phyloP scores from a whole-genome alignment of 2,888 invertebrate species.

The Abrostola tripartita region DNA sequence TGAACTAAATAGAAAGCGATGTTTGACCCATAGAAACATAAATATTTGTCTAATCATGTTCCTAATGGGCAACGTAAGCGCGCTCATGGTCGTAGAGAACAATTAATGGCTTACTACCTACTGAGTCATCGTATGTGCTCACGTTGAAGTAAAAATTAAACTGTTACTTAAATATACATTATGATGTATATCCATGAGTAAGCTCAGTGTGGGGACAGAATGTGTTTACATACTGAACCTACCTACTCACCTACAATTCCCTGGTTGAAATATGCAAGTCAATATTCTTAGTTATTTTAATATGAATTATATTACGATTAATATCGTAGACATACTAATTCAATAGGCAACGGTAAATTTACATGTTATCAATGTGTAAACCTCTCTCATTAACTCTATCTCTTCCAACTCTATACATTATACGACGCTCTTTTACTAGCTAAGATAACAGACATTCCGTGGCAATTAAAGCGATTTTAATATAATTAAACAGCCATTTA shows the following conservation, averaged over 20 bases:
- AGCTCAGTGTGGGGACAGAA: too few species aligned
- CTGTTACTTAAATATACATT: constrained; percentile 46
- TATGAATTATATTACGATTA: too few species aligned
- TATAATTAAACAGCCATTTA: constrained; percentile 14
- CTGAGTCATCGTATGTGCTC: constrained; percentile 43
- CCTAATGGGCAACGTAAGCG: constrained; percentile 61
- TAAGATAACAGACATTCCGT: constrained; percentile 13
- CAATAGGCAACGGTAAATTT: constrained; percentile 18
- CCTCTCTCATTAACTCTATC: constrained; percentile 22
- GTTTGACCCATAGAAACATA: constrained; percentile 61
- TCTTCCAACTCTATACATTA: constrained; percentile 18
- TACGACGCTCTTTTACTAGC: constrained; percentile 32
- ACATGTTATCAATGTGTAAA: constrained; percentile 11
- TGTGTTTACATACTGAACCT: not conserved
- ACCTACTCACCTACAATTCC: constrained; percentile 40
- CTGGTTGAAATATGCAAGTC: constrained; percentile 37
- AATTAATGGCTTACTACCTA: constrained; percentile 54
- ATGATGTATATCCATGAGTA: constrained; percentile 21
- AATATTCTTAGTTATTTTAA: constrained; percentile 5
- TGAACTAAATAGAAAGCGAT: constrained; percentile 65
- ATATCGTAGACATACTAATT: not conserved
- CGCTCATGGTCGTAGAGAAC: constrained; percentile 44
- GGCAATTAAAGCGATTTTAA: constrained; percentile 16
- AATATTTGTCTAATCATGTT: constrained; percentile 75
- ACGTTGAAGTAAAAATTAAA: constrained; percentile 40